Percentiles rank a stretch among this genome's conserved stretches.
Conservation (phyloP, 1,140 invertebrate genomes). For the Drosophila eugracilis region DNA sequence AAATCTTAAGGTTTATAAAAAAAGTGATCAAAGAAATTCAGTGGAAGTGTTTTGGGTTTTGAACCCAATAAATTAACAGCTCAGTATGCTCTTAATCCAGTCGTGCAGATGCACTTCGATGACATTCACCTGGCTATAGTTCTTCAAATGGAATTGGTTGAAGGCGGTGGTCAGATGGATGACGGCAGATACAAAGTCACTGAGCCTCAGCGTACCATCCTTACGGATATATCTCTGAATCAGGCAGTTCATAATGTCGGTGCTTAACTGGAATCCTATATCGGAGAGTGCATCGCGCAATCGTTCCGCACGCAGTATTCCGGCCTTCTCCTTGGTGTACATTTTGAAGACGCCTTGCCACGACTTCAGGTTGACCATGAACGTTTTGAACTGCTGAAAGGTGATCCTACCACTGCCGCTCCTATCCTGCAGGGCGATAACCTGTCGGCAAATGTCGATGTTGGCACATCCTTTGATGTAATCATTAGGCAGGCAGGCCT, state of each 20-base stretch:
- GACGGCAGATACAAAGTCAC: conserved; percentile 96
- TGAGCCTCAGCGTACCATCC: conserved; percentile 96
- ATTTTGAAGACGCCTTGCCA: conserved; percentile 97
- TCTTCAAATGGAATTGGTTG: conserved; percentile 94
- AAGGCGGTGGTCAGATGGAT: conserved; percentile 95
- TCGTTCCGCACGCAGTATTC: conserved; percentile 94
- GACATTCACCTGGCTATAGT: conserved; percentile 92
- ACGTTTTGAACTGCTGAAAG: conserved; percentile 94
- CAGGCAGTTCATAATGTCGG: conserved; percentile 92
- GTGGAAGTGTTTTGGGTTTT: background rate
- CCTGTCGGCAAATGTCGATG: conserved; percentile 95
- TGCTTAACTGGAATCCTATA: conserved; percentile 94
- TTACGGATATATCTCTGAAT: conserved; percentile 96
- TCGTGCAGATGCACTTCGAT: conserved; percentile 93
- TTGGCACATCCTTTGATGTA: conserved; percentile 97
- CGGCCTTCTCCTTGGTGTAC: conserved; percentile 96
- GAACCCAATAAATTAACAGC: conserved; percentile 33
- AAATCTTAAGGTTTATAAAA: conserved; percentile 1
- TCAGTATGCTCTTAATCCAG: conserved; percentile 82
- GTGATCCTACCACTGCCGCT: conserved; percentile 92
- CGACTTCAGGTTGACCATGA: conserved; percentile 95
- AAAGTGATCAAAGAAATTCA: background rate
- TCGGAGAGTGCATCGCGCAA: conserved; percentile 93
- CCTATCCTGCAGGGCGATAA: conserved; percentile 94
- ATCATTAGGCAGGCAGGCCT: conserved; percentile 96